Base-by-base conservation (phyloP, 2,888 invertebrate genomes). In the Sarcophaga caerulescens region DNA sequence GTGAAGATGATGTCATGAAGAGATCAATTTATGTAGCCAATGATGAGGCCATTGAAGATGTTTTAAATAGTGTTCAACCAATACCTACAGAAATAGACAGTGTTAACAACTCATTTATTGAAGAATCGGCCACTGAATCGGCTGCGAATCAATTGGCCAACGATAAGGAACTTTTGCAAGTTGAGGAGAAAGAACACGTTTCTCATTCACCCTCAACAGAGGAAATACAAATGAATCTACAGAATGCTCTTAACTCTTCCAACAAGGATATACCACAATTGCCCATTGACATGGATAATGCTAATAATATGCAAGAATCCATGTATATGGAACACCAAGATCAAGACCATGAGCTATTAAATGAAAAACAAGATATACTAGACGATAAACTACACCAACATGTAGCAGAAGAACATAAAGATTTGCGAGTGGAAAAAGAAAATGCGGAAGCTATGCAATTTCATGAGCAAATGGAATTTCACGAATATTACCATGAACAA, bases 51-150 rank as follows among this genome's bases (percentile, higher is more conserved):
- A 92, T 92, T 57, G 91, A 91, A 73, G 91, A 93, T 77, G 88
- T 92, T 23, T 88, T 93, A 10, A 93, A 93, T 83, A 90, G 92
- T 0, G 93, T 93, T 17, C 93, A 93, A 82, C 88, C 89, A 3
- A 84, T 93, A 57, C 93, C 93, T 10, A 88, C 82, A 1, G 88
- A 89, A 45, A 82, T 77, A 14, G 90, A 89, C 17, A 89, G 89
- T 68, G 75, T 87, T 8, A 87, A 89, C 47, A 88, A 80, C 59
- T 90, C 90, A 0, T 89, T 87, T 44, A 88, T 88, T n/a, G 92
- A 91, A 23, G 87, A 90, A 77, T 74, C 81, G 1, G 78, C 71
- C 23, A 75, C 78, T 3, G 84, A 84, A 71, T 68, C 75, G 19
- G 66, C 63, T 73, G 70, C 70, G 35, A 84, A 57, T 19, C 73